Percentiles rank a stretch among this genome's conserved stretches.
Evolutionary conservation across 2,113 vertebrate species (phyloP).

Genomic region (Sceloporus tristichus): DNA sequence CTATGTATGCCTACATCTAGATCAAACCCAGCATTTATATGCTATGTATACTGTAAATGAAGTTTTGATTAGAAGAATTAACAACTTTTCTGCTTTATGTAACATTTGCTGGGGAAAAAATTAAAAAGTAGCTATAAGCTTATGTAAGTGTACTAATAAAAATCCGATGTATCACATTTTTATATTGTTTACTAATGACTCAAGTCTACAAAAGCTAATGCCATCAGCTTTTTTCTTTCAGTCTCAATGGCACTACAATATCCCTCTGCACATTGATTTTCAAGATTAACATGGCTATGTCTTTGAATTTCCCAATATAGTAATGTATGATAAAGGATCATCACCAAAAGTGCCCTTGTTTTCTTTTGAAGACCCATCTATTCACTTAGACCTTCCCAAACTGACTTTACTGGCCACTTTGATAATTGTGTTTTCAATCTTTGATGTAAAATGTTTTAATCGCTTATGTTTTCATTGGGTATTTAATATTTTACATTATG

Average conservation of each 20-base stretch:
- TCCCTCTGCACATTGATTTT: too few relatives aligned
- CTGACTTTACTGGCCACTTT: not conserved
- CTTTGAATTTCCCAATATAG: not conserved
- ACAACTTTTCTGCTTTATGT: conserved; percentile 33
- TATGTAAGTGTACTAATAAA: not conserved
- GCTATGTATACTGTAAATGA: conserved; percentile 52
- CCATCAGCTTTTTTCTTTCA: too few relatives aligned
- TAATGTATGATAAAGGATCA: conserved; percentile 15
- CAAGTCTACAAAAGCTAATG: too few relatives aligned
- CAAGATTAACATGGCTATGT: too few relatives aligned
- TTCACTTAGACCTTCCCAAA: not conserved
- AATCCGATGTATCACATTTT: not conserved
- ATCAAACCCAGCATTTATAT: not conserved
- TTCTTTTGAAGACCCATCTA: not conserved
- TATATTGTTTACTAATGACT: not conserved
- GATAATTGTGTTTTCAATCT: not conserved
- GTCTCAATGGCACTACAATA: too few relatives aligned
- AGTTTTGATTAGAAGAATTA: conserved; percentile 14
- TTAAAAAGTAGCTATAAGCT: not conserved
- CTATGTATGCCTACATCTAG: not conserved
- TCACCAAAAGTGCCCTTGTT: conserved; percentile 5
- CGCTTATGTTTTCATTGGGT: too few relatives aligned
- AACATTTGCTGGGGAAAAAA: fast-evolving
- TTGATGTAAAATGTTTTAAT: not conserved
- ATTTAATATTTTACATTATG: too few relatives aligned